Percentiles rank a stretch among this genome's conserved stretches.
Conservation (phyloP, 2,888 invertebrate species). For the Zeuzera pyrina region DNA sequence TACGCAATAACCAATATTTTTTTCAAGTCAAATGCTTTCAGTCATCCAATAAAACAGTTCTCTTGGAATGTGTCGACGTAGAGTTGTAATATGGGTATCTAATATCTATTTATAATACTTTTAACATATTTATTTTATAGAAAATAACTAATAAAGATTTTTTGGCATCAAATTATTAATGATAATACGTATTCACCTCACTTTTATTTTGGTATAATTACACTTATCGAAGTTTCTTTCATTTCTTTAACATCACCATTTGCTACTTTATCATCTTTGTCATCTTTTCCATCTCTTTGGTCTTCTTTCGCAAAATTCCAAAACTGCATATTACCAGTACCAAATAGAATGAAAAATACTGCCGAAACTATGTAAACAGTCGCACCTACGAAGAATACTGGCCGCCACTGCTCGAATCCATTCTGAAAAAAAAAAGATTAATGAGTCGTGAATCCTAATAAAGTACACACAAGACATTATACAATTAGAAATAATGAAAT, state of each 20-base stretch:
- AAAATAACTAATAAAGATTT: no score
- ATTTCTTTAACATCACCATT: constrained; percentile 34
- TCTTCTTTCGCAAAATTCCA: constrained; percentile 74
- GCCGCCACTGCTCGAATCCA: constrained; percentile 80
- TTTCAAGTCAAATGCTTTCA: no score
- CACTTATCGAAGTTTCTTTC: constrained; percentile 49
- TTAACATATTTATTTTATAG: no score
- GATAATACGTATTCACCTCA: no score
- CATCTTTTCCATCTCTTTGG: constrained; percentile 20
- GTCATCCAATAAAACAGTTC: no score
- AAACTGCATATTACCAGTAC: constrained; percentile 78
- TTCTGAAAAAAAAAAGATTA: constrained; percentile 64
- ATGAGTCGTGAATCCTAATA: neutral
- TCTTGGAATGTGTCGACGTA: no score
- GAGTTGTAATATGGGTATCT: no score
- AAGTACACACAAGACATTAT: neutral
- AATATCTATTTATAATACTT: no score
- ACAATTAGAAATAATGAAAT: constrained; percentile 10
- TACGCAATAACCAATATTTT: no score
- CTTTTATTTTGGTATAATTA: no score
- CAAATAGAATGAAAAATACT: constrained; percentile 78
- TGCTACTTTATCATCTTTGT: constrained; percentile 22
- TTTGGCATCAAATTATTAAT: no score
- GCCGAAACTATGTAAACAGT: constrained; percentile 80
- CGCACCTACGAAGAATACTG: constrained; percentile 81